These are phyloP conservation scores for Callithrix jacchus DNA, from an alignment of 2,113 vertebrate genomes.

Conservation along the genomic window DNA sequence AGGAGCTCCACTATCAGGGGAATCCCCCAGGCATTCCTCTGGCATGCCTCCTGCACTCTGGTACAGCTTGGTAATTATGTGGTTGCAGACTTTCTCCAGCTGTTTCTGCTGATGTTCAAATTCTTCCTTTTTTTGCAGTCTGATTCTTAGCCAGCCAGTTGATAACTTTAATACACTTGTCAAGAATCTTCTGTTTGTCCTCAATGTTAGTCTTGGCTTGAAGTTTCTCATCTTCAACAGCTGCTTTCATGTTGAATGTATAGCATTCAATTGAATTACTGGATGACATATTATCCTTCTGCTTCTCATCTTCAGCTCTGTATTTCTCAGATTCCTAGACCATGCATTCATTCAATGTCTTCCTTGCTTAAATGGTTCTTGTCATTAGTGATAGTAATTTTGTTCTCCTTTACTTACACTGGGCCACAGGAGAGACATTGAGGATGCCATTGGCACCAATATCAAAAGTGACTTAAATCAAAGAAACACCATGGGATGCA, in stretches of 20 bases:
- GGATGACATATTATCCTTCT: constrained; percentile 89
- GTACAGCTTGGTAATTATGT: too few relatives aligned
- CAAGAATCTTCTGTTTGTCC: constrained; percentile 91
- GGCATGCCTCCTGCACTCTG: too few relatives aligned
- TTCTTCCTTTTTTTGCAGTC: constrained; percentile 90
- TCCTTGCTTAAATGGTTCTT: neutral
- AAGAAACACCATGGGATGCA: neutral
- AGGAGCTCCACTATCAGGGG: too few relatives aligned
- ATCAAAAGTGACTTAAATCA: neutral
- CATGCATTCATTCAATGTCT: neutral
- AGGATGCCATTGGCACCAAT: neutral
- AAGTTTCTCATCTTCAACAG: constrained; percentile 77
- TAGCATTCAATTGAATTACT: constrained; percentile 91
- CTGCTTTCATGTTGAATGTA: constrained; percentile 92
- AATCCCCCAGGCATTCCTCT: too few relatives aligned
- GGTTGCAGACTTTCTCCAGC: constrained; percentile 70
- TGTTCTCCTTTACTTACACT: neutral
- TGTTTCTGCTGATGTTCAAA: constrained; percentile 94
- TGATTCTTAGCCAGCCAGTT: constrained; percentile 90
- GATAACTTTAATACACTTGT: constrained; percentile 91
- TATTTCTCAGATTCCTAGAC: constrained; percentile 53
- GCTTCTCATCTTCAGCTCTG: constrained; percentile 87
- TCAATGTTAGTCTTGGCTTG: constrained; percentile 90
- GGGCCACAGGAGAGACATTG: neutral
- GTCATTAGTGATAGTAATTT: neutral